These are phyloP conservation scores for Cephus rjabovi DNA, from an alignment of 2,888 invertebrate genomes.

Conservation along the genomic window DNA sequence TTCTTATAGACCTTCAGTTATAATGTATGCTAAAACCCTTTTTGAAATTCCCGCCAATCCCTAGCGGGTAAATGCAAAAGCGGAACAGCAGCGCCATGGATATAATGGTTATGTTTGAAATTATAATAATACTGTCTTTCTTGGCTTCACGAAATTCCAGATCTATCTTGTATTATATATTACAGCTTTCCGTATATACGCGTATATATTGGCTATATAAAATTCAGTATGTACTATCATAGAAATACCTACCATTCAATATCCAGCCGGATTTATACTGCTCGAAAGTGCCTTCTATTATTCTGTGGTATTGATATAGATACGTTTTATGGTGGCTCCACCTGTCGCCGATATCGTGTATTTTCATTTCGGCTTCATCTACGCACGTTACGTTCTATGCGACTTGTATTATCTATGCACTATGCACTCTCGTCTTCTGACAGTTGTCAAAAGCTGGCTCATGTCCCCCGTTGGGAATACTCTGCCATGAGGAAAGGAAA, in stretches of 20 bases:
- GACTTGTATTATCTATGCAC: not conserved
- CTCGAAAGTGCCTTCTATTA: constrained; percentile 25
- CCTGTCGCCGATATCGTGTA: constrained; percentile 26
- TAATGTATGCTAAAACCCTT: not conserved
- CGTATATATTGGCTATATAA: not conserved
- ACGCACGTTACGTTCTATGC: constrained; percentile 5
- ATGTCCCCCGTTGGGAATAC: too few species aligned
- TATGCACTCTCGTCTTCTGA: not conserved
- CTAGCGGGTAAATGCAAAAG: not conserved
- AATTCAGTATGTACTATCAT: constrained; percentile 1
- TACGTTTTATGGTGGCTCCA: constrained; percentile 23
- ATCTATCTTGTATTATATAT: not conserved
- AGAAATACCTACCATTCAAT: constrained; percentile 25
- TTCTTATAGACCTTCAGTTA: not conserved
- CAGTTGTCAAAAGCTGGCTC: too few species aligned
- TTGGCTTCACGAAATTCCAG: not conserved
- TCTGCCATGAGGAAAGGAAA: too few species aligned
- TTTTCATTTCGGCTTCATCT: constrained; percentile 20
- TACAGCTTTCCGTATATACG: not conserved
- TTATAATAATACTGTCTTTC: constrained; percentile 6
- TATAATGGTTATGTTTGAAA: not conserved
- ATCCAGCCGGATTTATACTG: constrained; percentile 26
- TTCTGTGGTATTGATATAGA: constrained; percentile 23
- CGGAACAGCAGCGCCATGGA: not conserved
- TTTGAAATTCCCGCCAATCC: not conserved